Base-by-base conservation (phyloP, 2,113 vertebrate genomes). In the Toxotes jaculatrix region DNA sequence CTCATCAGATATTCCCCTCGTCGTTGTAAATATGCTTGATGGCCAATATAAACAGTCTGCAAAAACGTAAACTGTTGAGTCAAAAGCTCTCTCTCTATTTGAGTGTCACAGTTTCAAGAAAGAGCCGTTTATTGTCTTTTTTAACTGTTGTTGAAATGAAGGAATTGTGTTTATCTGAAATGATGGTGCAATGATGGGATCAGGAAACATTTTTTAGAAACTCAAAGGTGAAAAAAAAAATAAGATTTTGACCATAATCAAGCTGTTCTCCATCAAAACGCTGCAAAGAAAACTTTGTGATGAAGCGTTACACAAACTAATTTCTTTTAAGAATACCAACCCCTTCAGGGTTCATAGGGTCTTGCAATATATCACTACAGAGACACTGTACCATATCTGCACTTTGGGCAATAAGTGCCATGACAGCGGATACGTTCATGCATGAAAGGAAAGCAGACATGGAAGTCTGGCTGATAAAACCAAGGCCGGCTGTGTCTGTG, bases 41-140 rank as follows among this genome's bases (percentile, higher is more conserved):
- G 68, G 78, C 82, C 84, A 90, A 60, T 57, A 80, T 57, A 85
- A 92, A 83, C 82, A 67, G 47, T 49, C 45, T 79, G 79, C 23
- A 64, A 70, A 82, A 81, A 73, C 53, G 85, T 47, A 81, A 83
- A 84, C 49, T 61, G 55, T 42, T 23, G 66, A 76, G 59, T 73
- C 27, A 49, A 68, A 59, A 65, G 57, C 10, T 21, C 21, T 27
- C 21, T 27, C 13, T 45, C 65, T 17, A 8, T 49, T n/a, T n/a
- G 82, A 63, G 38, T 65, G 42, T 51, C 53, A 19, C 21, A 1
- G 6, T 31, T 73, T 74, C n/a, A 60, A 67, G 80, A 66, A 64
- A 4, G 1, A 13, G 32, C 2, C 0, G 4, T 84, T 74, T 62
- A 61, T 63, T 77, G 42, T 60, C 64, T 11, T 49, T 42, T 83